A percentile compares a stretch with the other conserved stretches of the same genome.
Conservation (phyloP, 2,888 invertebrate species). For the Mythimna albipuncta region DNA sequence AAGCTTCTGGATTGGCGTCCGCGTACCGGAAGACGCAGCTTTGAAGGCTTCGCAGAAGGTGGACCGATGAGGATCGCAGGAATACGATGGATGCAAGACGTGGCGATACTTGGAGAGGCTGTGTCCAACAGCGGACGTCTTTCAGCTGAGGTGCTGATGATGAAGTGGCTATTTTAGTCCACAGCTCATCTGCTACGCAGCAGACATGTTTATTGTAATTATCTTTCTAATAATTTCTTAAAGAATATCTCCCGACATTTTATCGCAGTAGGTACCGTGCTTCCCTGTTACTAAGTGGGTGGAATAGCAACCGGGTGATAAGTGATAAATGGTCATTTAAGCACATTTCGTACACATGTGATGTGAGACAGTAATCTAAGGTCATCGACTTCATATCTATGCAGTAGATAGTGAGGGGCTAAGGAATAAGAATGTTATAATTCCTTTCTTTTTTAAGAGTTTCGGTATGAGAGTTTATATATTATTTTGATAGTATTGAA, state of each 20-base stretch:
- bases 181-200: too few species aligned
- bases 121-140: too few species aligned
- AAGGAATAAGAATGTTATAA: constrained; percentile 19
- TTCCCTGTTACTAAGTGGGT: constrained; percentile 33
- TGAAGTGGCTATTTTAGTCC: too few species aligned
- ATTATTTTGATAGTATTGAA: not conserved
- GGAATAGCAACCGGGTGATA: constrained; percentile 46
- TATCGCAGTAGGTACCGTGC: constrained; percentile 44
- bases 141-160: too few species aligned
- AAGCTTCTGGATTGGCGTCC: too few species aligned
- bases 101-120: too few species aligned
- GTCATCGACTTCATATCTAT: constrained; percentile 57
- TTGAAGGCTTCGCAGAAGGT: too few species aligned
- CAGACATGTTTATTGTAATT: constrained; percentile 16
- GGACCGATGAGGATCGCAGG: too few species aligned
- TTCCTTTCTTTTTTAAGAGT: constrained; percentile 4
- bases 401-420: constrained; percentile 40
- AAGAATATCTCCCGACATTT: constrained; percentile 27
- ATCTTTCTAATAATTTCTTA: constrained; percentile 20
- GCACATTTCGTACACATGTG: constrained; percentile 47
- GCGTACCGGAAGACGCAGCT: too few species aligned
- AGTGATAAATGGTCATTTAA: constrained; percentile 30
- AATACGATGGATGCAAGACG: too few species aligned
- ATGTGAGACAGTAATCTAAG: constrained; percentile 52
- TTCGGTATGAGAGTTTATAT: constrained; percentile 3